phyloP scores from a whole-genome alignment of 2,888 invertebrate species.

The Perizoma affinitatum region DNA sequence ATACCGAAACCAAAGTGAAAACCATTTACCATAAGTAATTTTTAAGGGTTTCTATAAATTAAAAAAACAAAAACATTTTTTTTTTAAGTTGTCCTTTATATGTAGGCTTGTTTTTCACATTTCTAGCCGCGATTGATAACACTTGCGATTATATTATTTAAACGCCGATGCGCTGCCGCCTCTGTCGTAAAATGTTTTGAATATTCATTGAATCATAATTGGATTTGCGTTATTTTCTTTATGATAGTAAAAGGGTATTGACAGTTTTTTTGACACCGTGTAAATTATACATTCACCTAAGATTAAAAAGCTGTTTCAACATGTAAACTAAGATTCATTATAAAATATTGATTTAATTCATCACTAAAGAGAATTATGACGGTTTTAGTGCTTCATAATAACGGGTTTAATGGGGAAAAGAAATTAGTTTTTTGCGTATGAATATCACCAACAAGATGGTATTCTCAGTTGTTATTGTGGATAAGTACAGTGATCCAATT shows the following conservation, averaged over 20 bases:
- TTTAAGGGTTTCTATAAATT: no score
- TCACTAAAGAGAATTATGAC: slow-evolving; percentile 33
- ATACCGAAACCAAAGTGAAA: no score
- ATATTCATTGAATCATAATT: slow-evolving; percentile 66
- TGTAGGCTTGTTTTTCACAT: slow-evolving; percentile 3
- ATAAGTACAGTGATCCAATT: slow-evolving; percentile 25
- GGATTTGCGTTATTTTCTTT: slow-evolving; percentile 58
- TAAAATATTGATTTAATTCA: slow-evolving; percentile 39
- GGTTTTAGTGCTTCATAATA: slow-evolving; percentile 39
- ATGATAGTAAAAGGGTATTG: slow-evolving; percentile 48
- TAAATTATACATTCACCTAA: neutral
- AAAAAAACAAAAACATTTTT: no score
- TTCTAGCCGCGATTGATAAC: slow-evolving; percentile 12
- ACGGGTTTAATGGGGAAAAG: slow-evolving; percentile 35
- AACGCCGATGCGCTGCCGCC: slow-evolving; percentile 43
- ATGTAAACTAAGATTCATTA: slow-evolving; percentile 29
- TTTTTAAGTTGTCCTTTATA: no score
- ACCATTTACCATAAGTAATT: no score
- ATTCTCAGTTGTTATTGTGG: slow-evolving; percentile 21
- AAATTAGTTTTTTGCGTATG: slow-evolving; percentile 37
- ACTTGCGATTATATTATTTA: slow-evolving; percentile 41
- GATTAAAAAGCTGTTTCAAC: slow-evolving; percentile 24
- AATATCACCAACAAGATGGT: slow-evolving; percentile 22
- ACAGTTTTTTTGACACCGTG: no score
- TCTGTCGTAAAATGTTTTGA: slow-evolving; percentile 52